A percentile compares a stretch with the other conserved stretches of the same genome.
phyloP scores from a whole-genome alignment of 2,797 vertebrate genomes.

The Chaetodon trifasciatus region DNA sequence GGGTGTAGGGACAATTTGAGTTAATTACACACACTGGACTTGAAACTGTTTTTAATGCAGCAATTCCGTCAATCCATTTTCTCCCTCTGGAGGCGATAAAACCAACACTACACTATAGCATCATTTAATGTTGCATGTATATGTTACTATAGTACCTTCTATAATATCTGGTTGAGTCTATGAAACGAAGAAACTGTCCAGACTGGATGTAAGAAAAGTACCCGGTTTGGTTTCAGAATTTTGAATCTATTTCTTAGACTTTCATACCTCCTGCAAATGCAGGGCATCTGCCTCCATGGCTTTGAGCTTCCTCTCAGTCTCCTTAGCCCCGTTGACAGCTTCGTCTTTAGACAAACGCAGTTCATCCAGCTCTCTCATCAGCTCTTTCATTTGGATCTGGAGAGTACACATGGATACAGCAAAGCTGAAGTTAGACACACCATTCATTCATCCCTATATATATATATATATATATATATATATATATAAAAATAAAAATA shows the following conservation, averaged over 20 bases:
- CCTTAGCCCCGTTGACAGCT: conserved; percentile 90
- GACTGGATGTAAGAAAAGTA: too few species aligned
- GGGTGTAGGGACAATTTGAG: not conserved
- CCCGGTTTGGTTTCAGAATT: not conserved
- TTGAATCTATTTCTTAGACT: not conserved
- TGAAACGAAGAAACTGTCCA: not conserved
- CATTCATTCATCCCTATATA: too few species aligned
- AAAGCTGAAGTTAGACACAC: not conserved
- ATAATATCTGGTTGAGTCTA: not conserved
- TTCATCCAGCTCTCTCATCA: conserved; percentile 93
- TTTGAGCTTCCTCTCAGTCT: conserved; percentile 96
- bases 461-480: too few species aligned
- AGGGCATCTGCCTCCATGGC: conserved; percentile 93
- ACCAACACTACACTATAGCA: too few species aligned
- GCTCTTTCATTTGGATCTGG: conserved; percentile 92
- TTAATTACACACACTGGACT: not conserved
- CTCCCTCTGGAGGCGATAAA: too few species aligned
- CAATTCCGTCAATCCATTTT: not conserved
- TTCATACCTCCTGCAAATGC: conserved; percentile 92
- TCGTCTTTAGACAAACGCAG: conserved; percentile 92
- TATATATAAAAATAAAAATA: too few species aligned
- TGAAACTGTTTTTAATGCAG: not conserved
- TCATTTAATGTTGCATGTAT: too few species aligned
- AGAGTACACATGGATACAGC: conserved; percentile 31
- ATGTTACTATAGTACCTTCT: not conserved